Base-by-base conservation (phyloP, 64 coral and sea anemone species). In the Dendrophyllia cribrosa region DNA sequence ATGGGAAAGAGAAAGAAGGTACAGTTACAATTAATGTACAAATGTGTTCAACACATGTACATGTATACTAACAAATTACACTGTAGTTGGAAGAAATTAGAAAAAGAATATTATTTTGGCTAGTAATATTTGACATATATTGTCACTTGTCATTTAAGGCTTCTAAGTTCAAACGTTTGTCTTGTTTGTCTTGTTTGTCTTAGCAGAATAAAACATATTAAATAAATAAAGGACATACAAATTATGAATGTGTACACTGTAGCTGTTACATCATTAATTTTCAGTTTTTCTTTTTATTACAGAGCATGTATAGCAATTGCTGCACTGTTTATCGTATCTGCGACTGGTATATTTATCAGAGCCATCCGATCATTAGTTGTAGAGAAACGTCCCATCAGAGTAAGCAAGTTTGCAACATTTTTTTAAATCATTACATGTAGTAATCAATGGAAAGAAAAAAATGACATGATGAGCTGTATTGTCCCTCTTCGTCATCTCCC, bases 251-350 rank as follows among this genome's bases (percentile, higher is more conserved):
- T 34, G 34, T 34, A 34, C 34, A 34, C 34, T 34, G 34, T 34
- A 34, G 34, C 34, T 34, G 2, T 34, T 34, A 34, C 34, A 34
- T 34, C 34, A 34, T 34, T 34, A 34, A 34, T 34, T 34, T 34
- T 34, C 34, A 34, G 34, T 34, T 34, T 34, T 50, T 87, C 6
- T 67, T 26, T 95, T 47, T 65, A 1, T 91, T 91, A 71, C 58
- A 97, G 95, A 76, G 95, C 95, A 14, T 93, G 92, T 65, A 94
- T 90, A 78, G 47, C 90, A 69, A 94, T 97, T 34, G 95, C 74
- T 10, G 70, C 82, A 12, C 85, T 92, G 15, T 97, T 97, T 64
- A 47, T 97, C 5, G 14, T 97, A 69, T 97, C 92, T 76, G 87
- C 75, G 25, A 61, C 78, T 70, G 95, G 95, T 68, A 97, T 97